A percentile compares a stretch with the other conserved stretches of the same genome.
Evolutionary conservation across 2,888 invertebrate genomes (phyloP).

Genomic region (Helleia helle): DNA sequence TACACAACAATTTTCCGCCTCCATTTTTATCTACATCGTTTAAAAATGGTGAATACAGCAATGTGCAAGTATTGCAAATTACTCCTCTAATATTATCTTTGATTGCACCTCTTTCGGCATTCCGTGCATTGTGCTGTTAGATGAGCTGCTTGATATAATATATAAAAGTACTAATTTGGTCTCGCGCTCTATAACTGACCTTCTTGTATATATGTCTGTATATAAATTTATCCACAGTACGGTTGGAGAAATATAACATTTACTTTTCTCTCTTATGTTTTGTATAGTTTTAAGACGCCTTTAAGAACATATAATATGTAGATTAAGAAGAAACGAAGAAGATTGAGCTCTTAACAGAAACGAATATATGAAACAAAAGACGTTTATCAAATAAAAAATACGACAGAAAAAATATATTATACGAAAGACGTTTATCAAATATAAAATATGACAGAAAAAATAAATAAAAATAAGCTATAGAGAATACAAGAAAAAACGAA

Average conservation of each 20-base stretch:
- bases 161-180: neutral
- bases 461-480: no score
- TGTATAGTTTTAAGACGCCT: no score
- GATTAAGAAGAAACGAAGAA: no score
- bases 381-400: no score
- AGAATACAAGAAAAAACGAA: no score
- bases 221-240: neutral
- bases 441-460: no score
- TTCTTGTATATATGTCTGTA: neutral
- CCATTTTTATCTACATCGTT: neutral
- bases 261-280: no score
- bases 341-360: no score
- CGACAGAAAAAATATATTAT: no score
- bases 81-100: neutral
- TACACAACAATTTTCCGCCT: neutral
- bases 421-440: no score
- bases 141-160: neutral
- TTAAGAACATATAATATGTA: no score
- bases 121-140: neutral
- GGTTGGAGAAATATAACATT: constrained; percentile 2
- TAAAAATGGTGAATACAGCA: neutral
- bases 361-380: no score
- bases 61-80: neutral
- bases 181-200: neutral
- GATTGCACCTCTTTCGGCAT: constrained; percentile 1